phyloP scores from a whole-genome alignment of 2,888 invertebrate species.

The Caenorhabditis panamensis region DNA sequence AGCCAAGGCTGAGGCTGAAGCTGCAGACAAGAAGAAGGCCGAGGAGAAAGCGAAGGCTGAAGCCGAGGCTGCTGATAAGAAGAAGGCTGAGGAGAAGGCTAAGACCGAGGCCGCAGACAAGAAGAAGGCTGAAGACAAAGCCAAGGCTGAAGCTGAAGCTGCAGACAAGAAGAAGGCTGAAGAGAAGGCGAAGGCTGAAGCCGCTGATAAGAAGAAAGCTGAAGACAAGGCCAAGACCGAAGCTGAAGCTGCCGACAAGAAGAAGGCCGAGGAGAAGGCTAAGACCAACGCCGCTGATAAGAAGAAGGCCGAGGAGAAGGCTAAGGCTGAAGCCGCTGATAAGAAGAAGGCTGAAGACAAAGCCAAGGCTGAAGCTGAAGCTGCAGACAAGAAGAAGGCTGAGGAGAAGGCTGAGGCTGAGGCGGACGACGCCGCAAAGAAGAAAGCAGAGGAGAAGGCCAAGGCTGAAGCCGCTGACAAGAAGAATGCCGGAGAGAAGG shows the following conservation, averaged over 20 bases:
- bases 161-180: conserved; percentile 3
- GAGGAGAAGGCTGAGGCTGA: conserved; percentile 46
- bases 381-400: conserved; percentile 33
- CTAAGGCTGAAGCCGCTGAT: conserved; percentile 21
- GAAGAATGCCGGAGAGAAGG: conserved; percentile 22
- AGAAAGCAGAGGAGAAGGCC: conserved; percentile 15
- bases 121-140: conserved; percentile 43
- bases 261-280: conserved; percentile 22
- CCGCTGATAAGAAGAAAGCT: too few species aligned
- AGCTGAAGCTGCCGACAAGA: conserved; percentile 25
- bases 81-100: conserved; percentile 39
- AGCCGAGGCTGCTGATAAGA: conserved; percentile 11
- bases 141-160: conserved; percentile 27
- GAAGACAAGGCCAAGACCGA: conserved; percentile 36
- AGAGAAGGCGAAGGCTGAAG: conserved; percentile 32
- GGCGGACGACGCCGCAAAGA: conserved; percentile 7
- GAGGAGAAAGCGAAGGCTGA: conserved; percentile 30
- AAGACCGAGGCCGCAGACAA: conserved; percentile 43
- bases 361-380: conserved; percentile 34
- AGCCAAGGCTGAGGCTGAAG: conserved; percentile 13
- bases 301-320: conserved; percentile 17
- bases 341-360: conserved; percentile 41
- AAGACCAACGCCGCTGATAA: conserved; percentile 15
- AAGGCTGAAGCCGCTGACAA: conserved; percentile 31
- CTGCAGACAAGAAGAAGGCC: conserved; percentile 17